phyloP scores from a whole-genome alignment of 2,888 invertebrate genomes.

The Diaphora mendica region DNA sequence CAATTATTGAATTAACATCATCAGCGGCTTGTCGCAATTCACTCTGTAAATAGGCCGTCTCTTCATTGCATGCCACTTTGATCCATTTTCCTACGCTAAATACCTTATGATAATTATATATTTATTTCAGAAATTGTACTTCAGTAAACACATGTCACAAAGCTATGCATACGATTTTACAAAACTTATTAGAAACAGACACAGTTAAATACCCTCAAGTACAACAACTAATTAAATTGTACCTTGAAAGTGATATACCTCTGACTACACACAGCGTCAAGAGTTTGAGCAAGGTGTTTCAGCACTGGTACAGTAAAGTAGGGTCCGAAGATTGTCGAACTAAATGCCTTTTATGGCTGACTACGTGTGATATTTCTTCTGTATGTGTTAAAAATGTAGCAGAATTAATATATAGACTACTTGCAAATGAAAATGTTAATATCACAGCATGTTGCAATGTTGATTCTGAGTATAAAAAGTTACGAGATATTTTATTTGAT shows the following conservation, averaged over 20 bases:
- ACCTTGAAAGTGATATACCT: slow-evolving; percentile 77
- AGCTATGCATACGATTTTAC: slow-evolving; percentile 70
- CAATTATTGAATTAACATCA: too few relatives aligned
- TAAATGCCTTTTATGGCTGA: slow-evolving; percentile 71
- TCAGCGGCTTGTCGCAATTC: too few relatives aligned
- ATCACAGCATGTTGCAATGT: slow-evolving; percentile 11
- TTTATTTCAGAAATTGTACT: slow-evolving; percentile 71
- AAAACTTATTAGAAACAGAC: slow-evolving; percentile 62
- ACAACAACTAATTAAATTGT: slow-evolving; percentile 72
- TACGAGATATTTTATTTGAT: slow-evolving; percentile 66
- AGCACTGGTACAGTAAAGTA: slow-evolving; percentile 74
- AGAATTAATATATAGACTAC: slow-evolving; percentile 66
- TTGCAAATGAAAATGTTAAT: slow-evolving; percentile 71
- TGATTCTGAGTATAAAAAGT: slow-evolving; percentile 36
- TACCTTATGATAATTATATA: neutral
- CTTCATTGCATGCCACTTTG: too few relatives aligned
- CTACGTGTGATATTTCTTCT: slow-evolving; percentile 54
- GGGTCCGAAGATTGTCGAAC: slow-evolving; percentile 61
- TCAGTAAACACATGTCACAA: slow-evolving; percentile 60
- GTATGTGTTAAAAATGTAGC: slow-evolving; percentile 50
- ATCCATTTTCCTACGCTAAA: too few relatives aligned
- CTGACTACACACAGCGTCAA: slow-evolving; percentile 66
- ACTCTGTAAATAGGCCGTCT: too few relatives aligned
- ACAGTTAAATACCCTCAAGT: slow-evolving; percentile 65
- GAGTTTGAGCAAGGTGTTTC: slow-evolving; percentile 66